Evolutionary conservation across 1,140 invertebrate genomes (phyloP), one percentile per base, ranked within the genome.

Genomic region (Aphaenogaster ashmeadi): DNA sequence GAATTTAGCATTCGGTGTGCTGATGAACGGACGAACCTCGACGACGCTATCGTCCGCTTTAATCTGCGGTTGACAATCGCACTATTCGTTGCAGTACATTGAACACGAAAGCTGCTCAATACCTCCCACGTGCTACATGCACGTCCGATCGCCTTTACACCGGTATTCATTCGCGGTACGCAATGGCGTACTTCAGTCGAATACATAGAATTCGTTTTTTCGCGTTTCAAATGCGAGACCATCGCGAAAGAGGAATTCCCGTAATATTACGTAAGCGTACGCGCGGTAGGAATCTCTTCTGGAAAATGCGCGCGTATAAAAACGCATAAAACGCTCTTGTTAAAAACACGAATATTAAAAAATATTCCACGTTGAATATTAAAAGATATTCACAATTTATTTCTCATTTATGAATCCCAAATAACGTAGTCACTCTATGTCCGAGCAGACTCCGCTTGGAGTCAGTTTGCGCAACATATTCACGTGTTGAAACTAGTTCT

Each of bases 61-160:
- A 85, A 85, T 85, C 71, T 66, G 21, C 74, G 50, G 15, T 74
- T 56, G 50, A 47, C 83, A 86, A 86, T 79, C 74, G 44, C 72
- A 9, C 21, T n/a, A n/a, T 33, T 79, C 15, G 36, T 71, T 74
- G 80, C 52, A 60, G 67, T 27, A 27, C 56, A 74, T 60, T 38
- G 69, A 75, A 50, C 44, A 62, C 38, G 38, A 33, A 81, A 74
- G 33, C 67, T 44, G 69, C 54, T 74, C 80, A 84, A 84, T 84
- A 41, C 54, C 36, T 81, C 21, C 15, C 33, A 44, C 44, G 21
- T 44, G 58, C 54, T 56, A 38, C 7, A 50, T 15, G 54, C 15
- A 66, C 41, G 8, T 36, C 11, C 69, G 67, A 74, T 75, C 54
- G 54, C 52, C 69, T 74, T 75, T 75, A 38, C 54, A 67, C 36